phyloP scores from a whole-genome alignment of 2,113 vertebrate genomes.

The Carlito syrichta region DNA sequence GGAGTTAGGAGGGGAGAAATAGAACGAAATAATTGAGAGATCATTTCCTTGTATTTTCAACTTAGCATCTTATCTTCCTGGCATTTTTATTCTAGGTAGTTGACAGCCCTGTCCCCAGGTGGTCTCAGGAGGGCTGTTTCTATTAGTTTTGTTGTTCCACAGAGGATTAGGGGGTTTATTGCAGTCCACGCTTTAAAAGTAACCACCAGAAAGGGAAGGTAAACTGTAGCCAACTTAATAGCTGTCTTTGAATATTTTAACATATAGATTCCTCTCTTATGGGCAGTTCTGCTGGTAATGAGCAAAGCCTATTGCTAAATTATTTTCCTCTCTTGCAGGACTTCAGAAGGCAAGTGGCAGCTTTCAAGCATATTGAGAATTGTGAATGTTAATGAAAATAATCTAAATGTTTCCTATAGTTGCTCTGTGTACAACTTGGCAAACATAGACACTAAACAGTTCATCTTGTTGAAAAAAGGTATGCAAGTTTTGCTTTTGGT shows the following conservation, averaged over 20 bases:
- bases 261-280: neutral
- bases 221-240: accelerated
- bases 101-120: neutral
- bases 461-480: slow-evolving; percentile 77
- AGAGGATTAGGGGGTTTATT: accelerated
- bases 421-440: slow-evolving; percentile 71
- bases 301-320: neutral
- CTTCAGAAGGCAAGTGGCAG: slow-evolving; percentile 58
- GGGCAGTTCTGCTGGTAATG: neutral
- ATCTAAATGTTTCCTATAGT: slow-evolving; percentile 76
- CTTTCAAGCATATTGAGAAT: slow-evolving; percentile 74
- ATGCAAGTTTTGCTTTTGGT: neutral
- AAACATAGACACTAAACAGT: slow-evolving; percentile 17
- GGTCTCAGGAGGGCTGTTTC: neutral
- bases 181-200: neutral
- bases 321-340: slow-evolving; percentile 48
- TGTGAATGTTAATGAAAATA: slow-evolving; percentile 69
- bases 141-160: neutral
- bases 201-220: neutral
- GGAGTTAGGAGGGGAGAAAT: neutral
- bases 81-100: neutral
- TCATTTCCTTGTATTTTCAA: neutral
- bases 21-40: neutral
- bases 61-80: neutral
- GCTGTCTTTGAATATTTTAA: neutral